Percentiles rank a stretch among this genome's conserved stretches.
Evolutionary conservation across 2,797 vertebrate species (phyloP).

Genomic region (Peromyscus melanophrys): DNA sequence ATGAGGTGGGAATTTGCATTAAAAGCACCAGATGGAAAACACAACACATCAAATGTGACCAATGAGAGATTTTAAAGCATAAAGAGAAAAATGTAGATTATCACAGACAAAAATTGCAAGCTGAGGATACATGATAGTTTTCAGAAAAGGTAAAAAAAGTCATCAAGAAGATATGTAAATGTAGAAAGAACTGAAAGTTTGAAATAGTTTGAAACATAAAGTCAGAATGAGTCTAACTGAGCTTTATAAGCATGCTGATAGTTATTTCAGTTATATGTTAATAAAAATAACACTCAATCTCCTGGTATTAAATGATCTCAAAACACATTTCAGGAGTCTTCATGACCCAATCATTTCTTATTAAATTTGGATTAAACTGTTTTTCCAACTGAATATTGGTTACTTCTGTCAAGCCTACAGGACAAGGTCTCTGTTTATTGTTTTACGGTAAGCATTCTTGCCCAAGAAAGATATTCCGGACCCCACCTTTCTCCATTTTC

Average conservation of each 20-base stretch:
- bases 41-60: neutral
- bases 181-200: neutral
- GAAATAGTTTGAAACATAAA: conserved; percentile 3
- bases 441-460: neutral
- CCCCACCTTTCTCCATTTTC: neutral
- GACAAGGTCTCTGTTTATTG: neutral
- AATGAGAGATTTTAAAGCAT: neutral
- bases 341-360: neutral
- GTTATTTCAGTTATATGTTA: neutral
- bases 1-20: conserved; percentile 4
- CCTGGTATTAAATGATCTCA: neutral
- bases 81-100: neutral
- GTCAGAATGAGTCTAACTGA: neutral
- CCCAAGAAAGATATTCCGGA: neutral
- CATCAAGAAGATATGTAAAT: neutral
- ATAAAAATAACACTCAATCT: neutral
- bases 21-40: conserved; percentile 17
- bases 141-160: neutral
- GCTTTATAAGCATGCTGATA: neutral
- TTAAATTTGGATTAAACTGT: neutral
- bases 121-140: neutral
- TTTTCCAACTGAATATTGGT: neutral
- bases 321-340: neutral
- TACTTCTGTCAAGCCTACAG: neutral
- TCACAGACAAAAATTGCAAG: conserved; percentile 28